These are phyloP conservation scores for Phainopepla nitens DNA, from an alignment of 2,113 vertebrate species.

Conservation along the genomic window DNA sequence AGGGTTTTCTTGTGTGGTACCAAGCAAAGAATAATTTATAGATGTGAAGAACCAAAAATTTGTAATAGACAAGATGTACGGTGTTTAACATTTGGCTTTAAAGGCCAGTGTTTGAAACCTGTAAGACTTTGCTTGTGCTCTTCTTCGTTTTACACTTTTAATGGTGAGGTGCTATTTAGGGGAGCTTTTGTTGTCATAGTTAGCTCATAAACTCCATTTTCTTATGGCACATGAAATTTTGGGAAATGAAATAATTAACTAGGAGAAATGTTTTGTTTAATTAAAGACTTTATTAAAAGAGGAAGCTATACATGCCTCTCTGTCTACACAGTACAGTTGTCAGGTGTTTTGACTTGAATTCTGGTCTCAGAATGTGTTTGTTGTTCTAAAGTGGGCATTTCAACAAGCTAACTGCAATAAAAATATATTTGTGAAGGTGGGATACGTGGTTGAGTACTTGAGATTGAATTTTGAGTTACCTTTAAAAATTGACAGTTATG, in stretches of 20 bases:
- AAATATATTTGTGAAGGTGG: background rate
- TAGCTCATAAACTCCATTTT: background rate
- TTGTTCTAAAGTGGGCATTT: background rate
- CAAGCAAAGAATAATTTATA: background rate
- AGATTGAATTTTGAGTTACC: background rate
- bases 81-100: background rate
- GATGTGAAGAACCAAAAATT: background rate
- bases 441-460: background rate
- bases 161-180: background rate
- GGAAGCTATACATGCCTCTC: background rate
- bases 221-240: background rate
- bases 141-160: background rate
- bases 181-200: background rate
- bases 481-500: background rate
- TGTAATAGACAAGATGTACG: background rate
- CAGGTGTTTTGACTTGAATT: background rate
- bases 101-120: background rate
- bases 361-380: background rate
- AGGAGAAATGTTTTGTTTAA: background rate
- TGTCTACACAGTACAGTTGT: background rate
- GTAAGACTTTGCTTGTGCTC: background rate
- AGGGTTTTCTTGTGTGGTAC: background rate
- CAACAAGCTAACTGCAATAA: background rate
- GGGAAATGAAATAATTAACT: background rate
- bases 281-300: background rate